A percentile compares a stretch with the other conserved stretches of the same genome.
Evolutionary conservation across 2,888 invertebrate genomes (phyloP).

Genomic region (Crioceris asparagi): DNA sequence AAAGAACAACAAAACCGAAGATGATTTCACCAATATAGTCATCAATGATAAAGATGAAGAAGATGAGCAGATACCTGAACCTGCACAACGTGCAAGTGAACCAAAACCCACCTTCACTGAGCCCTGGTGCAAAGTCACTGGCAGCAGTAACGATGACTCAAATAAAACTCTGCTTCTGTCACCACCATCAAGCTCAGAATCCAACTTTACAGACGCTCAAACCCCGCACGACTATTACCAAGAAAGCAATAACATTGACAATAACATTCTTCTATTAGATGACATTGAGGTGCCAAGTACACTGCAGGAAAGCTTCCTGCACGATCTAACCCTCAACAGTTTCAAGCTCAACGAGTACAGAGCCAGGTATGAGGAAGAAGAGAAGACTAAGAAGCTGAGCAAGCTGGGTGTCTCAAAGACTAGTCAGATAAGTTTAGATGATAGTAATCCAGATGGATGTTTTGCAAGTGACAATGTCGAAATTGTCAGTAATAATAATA

Average conservation of each 20-base stretch:
- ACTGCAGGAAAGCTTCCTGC: constrained; percentile 26
- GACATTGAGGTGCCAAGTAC: constrained; percentile 25
- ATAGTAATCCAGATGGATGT: constrained; percentile 27
- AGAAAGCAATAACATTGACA: constrained; percentile 43
- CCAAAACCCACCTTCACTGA: constrained; percentile 23
- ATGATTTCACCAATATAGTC: constrained; percentile 29
- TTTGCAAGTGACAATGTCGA: constrained; percentile 29
- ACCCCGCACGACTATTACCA: constrained; percentile 46
- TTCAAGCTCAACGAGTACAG: constrained; percentile 36
- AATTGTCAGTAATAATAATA: constrained; percentile 21
- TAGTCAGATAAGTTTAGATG: constrained; percentile 37
- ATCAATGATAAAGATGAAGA: constrained; percentile 17
- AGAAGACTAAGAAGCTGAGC: constrained; percentile 29
- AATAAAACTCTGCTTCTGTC: too few relatives aligned
- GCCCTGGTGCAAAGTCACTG: constrained; percentile 30
- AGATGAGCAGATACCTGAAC: neutral
- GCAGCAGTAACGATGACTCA: too few relatives aligned
- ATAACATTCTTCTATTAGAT: constrained; percentile 38
- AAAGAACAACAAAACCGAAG: constrained; percentile 31
- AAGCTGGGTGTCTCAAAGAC: constrained; percentile 37
- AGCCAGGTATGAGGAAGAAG: constrained; percentile 27
- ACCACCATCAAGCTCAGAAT: constrained; percentile 56
- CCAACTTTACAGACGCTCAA: constrained; percentile 65
- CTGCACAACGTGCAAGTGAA: neutral
- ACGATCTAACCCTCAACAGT: constrained; percentile 29